Base-by-base conservation (phyloP, 2,888 invertebrate genomes). In the Laothoe populi region DNA sequence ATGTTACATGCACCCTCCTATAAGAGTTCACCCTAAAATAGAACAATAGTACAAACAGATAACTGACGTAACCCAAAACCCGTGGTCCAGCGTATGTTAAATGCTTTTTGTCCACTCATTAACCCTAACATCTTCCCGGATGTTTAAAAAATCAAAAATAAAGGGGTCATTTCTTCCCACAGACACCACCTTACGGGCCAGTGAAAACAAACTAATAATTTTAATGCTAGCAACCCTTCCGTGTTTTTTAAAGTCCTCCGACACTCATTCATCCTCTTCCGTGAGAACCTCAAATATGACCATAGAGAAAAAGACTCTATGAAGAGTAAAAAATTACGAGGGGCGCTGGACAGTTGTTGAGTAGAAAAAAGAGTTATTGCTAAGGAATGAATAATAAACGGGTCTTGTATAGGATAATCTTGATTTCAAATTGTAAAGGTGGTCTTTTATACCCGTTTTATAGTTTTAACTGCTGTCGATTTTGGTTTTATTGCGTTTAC, bases 121-220 rank as follows among this genome's bases (percentile, higher is more conserved):
- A 85, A 77, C 79, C 74, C 70, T 70, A 71, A 83, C 90, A 89
- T 88, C 91, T 90, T 91, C 79, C 92, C 90, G 92, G 92, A 91
- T 84, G 81, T 84, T 78, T 80, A 90, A 87, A 81, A 88, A 87
- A 83, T 78, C 71, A 74, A 72, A 73, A 68, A 74, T 73, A 75
- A 74, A 70, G 86, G 90, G 92, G 91, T 91, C 91, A 92, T 75
- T 87, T 81, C 83, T 92, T 91, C 91, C 91, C 92, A 92, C 90
- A 83, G 74, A 70, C 67, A 78, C 81, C 87, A 90, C 90, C 88
- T 88, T 86, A 88, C 83, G 79, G 75, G 70, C 71, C 78, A 72
- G 74, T 72, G 78, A 84, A 90, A 87, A 88, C 88, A 87, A 88
- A 88, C 86, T 87, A 86, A 84, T 88, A 86, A 86, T 87, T 90